Percentiles rank a stretch among this genome's conserved stretches.
Conservation (phyloP, 2,888 invertebrate species). For the Polyommatus icarus region DNA sequence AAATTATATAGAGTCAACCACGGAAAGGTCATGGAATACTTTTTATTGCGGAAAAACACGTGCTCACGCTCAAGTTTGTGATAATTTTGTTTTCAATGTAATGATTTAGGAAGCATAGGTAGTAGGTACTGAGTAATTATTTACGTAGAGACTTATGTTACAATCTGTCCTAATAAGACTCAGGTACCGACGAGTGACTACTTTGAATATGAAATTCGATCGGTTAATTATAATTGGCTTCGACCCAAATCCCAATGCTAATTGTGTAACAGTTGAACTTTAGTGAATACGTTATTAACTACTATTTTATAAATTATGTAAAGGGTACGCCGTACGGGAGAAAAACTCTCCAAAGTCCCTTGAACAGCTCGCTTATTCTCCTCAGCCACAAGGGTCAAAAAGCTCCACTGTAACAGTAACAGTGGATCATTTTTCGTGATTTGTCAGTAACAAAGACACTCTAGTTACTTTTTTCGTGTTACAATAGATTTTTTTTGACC, state of each 20-base stretch:
- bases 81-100: background rate
- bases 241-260: slow-evolving; percentile 19
- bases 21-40: too few relatives aligned
- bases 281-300: background rate
- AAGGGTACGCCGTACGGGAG: background rate
- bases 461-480: too few relatives aligned
- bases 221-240: background rate
- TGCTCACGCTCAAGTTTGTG: background rate
- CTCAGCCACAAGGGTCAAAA: too few relatives aligned
- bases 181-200: background rate
- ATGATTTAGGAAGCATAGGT: background rate
- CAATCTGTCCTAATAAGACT: background rate
- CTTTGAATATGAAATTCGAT: slow-evolving; percentile 9
- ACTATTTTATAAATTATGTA: background rate
- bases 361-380: too few relatives aligned
- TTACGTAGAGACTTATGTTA: background rate
- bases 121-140: background rate
- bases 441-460: too few relatives aligned
- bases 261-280: slow-evolving; percentile 2
- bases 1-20: too few relatives aligned
- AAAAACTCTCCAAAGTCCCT: background rate
- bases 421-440: too few relatives aligned
- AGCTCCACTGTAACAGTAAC: too few relatives aligned
- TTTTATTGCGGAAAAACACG: too few relatives aligned
- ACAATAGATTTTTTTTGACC: too few relatives aligned